Conservation (phyloP, 2,113 vertebrate species). For the Melospiza melodia region DNA sequence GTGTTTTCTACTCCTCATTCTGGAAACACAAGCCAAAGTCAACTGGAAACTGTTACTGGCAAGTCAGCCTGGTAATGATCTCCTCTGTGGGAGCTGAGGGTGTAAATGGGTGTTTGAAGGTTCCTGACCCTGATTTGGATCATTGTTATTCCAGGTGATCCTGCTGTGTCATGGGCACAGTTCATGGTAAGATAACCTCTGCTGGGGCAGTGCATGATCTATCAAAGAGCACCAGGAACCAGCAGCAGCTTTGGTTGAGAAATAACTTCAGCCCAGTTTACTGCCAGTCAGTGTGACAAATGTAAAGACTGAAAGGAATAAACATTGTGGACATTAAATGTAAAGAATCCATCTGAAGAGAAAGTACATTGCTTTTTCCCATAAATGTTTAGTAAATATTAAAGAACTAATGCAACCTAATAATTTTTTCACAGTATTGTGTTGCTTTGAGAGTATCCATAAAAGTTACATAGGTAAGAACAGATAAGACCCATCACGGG, state of each 20-base stretch:
- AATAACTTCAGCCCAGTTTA: not conserved
- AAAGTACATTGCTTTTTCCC: not conserved
- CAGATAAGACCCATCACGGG: not conserved
- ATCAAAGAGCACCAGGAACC: not conserved
- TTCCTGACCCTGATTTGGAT: not conserved
- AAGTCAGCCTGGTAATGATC: not conserved
- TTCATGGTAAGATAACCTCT: not conserved
- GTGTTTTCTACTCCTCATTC: not conserved
- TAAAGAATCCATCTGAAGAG: not conserved
- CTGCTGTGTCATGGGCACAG: not conserved
- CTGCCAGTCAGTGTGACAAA: not conserved
- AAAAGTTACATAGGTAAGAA: rapidly evolving
- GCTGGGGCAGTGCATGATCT: not conserved
- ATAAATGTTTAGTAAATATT: not conserved
- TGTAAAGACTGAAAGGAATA: not conserved
- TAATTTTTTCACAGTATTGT: not conserved
- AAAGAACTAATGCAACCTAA: not conserved
- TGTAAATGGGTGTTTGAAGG: not conserved
- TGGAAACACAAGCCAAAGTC: conserved; percentile 42
- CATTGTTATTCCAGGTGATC: not conserved
- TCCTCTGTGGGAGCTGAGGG: not conserved
- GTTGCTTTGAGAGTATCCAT: not conserved
- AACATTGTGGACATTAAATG: not conserved
- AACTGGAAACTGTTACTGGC: not conserved
- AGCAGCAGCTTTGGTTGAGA: not conserved